Evolutionary conservation across 2,797 vertebrate species (phyloP).

Genomic region (Heliangelus exortis): DNA sequence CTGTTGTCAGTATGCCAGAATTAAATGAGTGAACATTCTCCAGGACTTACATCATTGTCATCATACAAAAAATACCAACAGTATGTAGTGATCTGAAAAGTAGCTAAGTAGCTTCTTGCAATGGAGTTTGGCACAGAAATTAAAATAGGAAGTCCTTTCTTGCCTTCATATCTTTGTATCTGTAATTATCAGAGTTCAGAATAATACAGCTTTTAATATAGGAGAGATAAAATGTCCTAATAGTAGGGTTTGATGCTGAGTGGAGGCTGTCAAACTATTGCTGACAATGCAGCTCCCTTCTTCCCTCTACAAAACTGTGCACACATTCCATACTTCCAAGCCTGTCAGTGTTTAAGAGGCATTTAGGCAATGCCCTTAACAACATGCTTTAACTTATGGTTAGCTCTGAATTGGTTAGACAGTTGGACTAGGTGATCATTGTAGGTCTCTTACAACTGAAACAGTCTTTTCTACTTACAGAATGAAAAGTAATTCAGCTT

Average conservation of each 20-base stretch:
- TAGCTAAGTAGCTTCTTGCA: not conserved
- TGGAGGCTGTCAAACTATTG: not conserved
- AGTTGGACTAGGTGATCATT: not conserved
- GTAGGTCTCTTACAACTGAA: not conserved
- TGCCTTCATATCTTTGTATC: not conserved
- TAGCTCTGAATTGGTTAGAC: not conserved
- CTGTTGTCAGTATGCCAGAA: conserved; percentile 19
- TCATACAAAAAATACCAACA: not conserved
- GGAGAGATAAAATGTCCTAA: conserved; percentile 8
- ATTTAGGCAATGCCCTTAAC: not conserved
- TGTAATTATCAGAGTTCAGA: conserved; percentile 17
- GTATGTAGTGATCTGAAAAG: not conserved
- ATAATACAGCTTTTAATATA: not conserved
- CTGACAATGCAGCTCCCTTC: not conserved
- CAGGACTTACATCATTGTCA: not conserved
- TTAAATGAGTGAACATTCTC: conserved; percentile 23
- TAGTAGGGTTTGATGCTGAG: conserved; percentile 13
- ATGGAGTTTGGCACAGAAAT: not conserved
- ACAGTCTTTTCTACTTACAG: not conserved
- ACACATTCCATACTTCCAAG: not conserved
- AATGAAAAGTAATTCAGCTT: not conserved
- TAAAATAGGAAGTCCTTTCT: not conserved
- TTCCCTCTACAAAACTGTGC: not conserved
- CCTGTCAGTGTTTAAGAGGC: not conserved
- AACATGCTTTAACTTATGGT: not conserved